Conservation (phyloP, 2,797 vertebrate species). For the Gymnocypris eckloni region DNA sequence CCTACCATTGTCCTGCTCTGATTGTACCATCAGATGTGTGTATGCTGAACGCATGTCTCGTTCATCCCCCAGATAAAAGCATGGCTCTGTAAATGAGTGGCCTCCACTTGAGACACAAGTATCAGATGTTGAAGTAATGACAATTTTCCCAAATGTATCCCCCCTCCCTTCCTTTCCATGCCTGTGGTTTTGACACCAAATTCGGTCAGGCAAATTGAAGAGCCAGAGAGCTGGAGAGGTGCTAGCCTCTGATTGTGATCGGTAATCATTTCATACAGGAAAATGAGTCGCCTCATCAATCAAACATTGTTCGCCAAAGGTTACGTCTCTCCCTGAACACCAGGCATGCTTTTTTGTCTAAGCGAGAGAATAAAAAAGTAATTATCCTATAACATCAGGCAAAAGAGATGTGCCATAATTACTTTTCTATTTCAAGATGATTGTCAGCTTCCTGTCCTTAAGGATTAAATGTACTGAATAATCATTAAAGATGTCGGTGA, state of each 20-base stretch:
- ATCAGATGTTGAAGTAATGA: conserved; percentile 71
- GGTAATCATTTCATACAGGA: conserved; percentile 76
- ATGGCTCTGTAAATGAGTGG: conserved; percentile 65
- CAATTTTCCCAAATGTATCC: conserved; percentile 62
- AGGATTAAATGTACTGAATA: conserved; percentile 72
- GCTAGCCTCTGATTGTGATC: conserved; percentile 67
- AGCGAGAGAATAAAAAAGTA: conserved; percentile 77
- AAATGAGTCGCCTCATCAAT: conserved; percentile 80
- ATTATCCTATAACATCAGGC: conserved; percentile 84
- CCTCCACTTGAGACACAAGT: conserved; percentile 62
- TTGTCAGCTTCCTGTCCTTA: conserved; percentile 71
- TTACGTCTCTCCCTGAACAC: conserved; percentile 74
- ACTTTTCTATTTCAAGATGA: conserved; percentile 70
- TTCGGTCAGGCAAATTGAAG: conserved; percentile 52
- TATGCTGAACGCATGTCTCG: conserved; percentile 62
- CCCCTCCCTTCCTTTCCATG: conserved; percentile 56
- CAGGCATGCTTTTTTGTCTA: conserved; percentile 69
- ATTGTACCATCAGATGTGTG: conserved; percentile 64
- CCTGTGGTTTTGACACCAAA: conserved; percentile 54
- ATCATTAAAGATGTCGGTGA: conserved; percentile 42
- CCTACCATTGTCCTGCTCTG: conserved; percentile 62
- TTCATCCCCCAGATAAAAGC: conserved; percentile 68
- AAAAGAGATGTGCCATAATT: conserved; percentile 81
- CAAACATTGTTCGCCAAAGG: conserved; percentile 77
- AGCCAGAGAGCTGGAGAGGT: conserved; percentile 28